Base-by-base conservation (phyloP, 2,113 vertebrate species). In the Coryphaenoides rupestris region DNA sequence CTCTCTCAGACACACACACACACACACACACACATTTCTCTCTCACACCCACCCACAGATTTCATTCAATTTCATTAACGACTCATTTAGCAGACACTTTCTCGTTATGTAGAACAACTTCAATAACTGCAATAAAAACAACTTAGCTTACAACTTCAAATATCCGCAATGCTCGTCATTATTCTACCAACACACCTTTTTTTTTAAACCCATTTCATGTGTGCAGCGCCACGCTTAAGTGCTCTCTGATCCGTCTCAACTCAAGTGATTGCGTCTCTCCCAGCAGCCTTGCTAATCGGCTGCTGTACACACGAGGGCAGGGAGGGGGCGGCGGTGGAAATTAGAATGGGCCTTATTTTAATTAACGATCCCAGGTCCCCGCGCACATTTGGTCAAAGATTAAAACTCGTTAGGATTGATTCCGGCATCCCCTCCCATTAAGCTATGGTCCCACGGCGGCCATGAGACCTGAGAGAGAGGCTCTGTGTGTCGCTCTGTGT, bases 391-490 rank as follows among this genome's bases (percentile, higher is more conserved):
- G 22, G 69, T 76, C 80, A 80, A 75, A 79, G 82, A 88, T 87
- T 80, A 83, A 84, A 89, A 82, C 79, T 81, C 9, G 21, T 85
- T 84, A 84, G 74, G 67, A 87, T 84, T 81, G 83, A 89, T 84
- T 78, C 63, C 68, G 77, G 72, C 66, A 63, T 73, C 70, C 59
- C 64, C 46, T 21, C 58, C 58, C 54, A 82, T 84, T 86, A 73
- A 74, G 57, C 74, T 58, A 60, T 16, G 50, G 66, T 53, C 68
- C 63, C 62, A 40, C 21, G 13, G 21, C 62, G 63, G 60, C 52
- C 28, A 70, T 65, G 55, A 64, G 65, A 68, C 24, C 24, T 26
- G 61, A 21, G 64, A 40, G 58, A 68, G 50, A 66, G 59, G 9
- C 5, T 40, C 26, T 62, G 26, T 45, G 26, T 55, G 61, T 54